Percentiles rank a stretch among this genome's conserved stretches.
These are phyloP conservation scores for Psilopsiagon aurifrons DNA, from an alignment of 2,113 vertebrate species.

Conservation along the genomic window DNA sequence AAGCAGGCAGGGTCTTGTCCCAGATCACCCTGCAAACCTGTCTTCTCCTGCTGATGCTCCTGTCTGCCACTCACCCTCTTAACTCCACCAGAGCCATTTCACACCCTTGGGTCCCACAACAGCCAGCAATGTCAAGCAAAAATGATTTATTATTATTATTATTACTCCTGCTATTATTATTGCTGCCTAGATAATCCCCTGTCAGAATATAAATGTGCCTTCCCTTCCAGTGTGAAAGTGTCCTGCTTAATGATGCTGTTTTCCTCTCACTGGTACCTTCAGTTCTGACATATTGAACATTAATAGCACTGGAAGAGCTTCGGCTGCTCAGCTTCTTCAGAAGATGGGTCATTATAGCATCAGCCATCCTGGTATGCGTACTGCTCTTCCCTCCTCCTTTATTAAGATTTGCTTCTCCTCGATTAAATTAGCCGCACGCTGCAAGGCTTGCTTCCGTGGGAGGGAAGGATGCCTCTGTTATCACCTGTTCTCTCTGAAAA, in stretches of 20 bases:
- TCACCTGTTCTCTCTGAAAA: neutral
- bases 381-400: slow-evolving; percentile 12
- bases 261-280: slow-evolving; percentile 15
- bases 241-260: slow-evolving; percentile 56
- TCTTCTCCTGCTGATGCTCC: neutral
- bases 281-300: neutral
- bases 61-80: neutral
- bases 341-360: slow-evolving; percentile 30
- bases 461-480: slow-evolving; percentile 35
- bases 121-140: slow-evolving; percentile 10
- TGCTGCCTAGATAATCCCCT: slow-evolving; percentile 40
- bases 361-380: neutral
- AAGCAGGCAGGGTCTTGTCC: neutral
- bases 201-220: slow-evolving; percentile 39
- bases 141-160: slow-evolving; percentile 54
- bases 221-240: neutral
- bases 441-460: neutral
- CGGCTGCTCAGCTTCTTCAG: neutral
- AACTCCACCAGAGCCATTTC: neutral
- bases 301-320: slow-evolving; percentile 33
- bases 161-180: slow-evolving; percentile 44
- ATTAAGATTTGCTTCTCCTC: slow-evolving; percentile 29
- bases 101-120: neutral
- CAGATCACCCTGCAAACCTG: neutral
- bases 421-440: slow-evolving; percentile 5